A percentile compares a stretch with the other conserved stretches of the same genome.
phyloP scores from a whole-genome alignment of 2,888 invertebrate species.

The Periphyllus acericola region DNA sequence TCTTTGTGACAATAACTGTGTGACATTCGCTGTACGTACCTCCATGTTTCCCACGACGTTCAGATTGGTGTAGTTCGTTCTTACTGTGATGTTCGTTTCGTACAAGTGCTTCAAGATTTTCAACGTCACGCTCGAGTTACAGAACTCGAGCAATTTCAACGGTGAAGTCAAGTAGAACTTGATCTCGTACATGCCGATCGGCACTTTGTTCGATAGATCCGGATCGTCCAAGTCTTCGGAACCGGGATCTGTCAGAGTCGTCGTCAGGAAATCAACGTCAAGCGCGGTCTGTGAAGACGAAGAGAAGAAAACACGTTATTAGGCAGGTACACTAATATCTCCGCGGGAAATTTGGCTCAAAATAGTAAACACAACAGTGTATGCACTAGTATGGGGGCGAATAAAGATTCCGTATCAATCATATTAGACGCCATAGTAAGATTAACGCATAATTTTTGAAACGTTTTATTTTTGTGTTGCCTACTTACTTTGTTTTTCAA shows the following conservation, averaged over 20 bases:
- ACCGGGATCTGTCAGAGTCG: slow-evolving; percentile 12
- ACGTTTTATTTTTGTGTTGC: no score
- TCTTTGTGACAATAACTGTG: no score
- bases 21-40: background rate
- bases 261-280: slow-evolving; percentile 35
- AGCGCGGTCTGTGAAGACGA: slow-evolving; percentile 18
- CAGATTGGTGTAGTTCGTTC: slow-evolving; percentile 57
- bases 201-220: slow-evolving; percentile 31
- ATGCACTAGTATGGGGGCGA: no score
- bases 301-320: background rate
- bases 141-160: slow-evolving; percentile 62
- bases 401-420: no score
- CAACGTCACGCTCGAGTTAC: slow-evolving; percentile 43
- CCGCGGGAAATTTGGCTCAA: no score
- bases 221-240: slow-evolving; percentile 50
- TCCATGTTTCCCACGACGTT: slow-evolving; percentile 49
- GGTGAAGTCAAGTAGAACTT: slow-evolving; percentile 59
- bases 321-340: no score
- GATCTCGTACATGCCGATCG: slow-evolving; percentile 25
- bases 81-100: slow-evolving; percentile 56
- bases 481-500: no score
- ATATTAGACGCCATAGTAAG: no score
- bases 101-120: slow-evolving; percentile 56
- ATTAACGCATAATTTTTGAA: no score
- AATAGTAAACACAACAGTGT: no score